Base-by-base conservation (phyloP, 2,113 vertebrate genomes). In the Platichthys stellatus region DNA sequence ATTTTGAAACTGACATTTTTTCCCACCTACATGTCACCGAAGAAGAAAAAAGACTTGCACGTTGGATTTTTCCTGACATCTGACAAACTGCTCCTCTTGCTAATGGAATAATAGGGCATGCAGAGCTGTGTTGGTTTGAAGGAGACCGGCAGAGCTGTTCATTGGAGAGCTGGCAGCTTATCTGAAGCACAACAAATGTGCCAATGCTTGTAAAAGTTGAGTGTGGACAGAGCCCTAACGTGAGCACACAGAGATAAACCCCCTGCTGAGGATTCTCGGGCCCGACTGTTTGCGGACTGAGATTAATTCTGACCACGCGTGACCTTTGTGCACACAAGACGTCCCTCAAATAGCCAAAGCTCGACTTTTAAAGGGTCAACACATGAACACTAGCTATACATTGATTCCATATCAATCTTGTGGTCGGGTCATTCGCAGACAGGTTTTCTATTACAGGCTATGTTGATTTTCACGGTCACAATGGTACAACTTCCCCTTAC, bases 81-180 rank as follows among this genome's bases (percentile, higher is more conserved):
- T 79, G 76, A 67, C 68, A 76, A 23, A 20, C 28, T 10, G 23
- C 51, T 21, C 59, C 69, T 69, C 78, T 81, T 62, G 63, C 81
- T 80, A 85, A 81, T 80, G 76, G 82, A 82, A 69, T 65, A 85
- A 72, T 49, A 73, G 54, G 59, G 76, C 77, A 76, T 24, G 18
- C 23, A 85, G 83, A 43, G 24, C 43, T 62, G 4, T 73, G 54
- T 21, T 79, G 76, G 68, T 71, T 81, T 86, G 74, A 86, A 76
- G 75, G 61, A 86, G 84, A 83, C 71, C 60, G 79, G 74, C 76
- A 63, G 49, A 43, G 77, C 62, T 85, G 82, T 88, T 92, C 86
- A 93, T 88, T 87, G 76, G 80, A 85, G 86, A 80, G 65, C 82
- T 80, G 86, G 78, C 83, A 80, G 86, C 85, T 86, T 61, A 87